A percentile compares a stretch with the other conserved stretches of the same genome.
Conservation (phyloP, 2,888 invertebrate species). For the Clusia tigrina region DNA sequence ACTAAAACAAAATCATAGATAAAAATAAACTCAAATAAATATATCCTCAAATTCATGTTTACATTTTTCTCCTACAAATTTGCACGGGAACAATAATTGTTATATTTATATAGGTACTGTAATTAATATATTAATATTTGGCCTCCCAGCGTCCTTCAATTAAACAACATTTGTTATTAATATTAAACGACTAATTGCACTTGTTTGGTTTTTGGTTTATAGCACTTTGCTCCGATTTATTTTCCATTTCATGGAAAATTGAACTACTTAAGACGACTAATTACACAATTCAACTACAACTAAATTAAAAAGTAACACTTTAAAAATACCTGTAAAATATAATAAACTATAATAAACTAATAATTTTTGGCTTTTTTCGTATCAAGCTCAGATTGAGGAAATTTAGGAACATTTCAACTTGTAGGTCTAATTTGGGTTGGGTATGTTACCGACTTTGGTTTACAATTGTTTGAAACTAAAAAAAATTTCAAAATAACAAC, state of each 20-base stretch:
- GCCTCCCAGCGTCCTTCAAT: no score
- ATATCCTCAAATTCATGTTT: no score
- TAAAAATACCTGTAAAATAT: not conserved
- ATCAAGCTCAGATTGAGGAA: slow-evolving; percentile 21
- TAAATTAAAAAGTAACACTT: not conserved
- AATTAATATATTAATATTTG: no score
- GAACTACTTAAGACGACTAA: slow-evolving; percentile 1
- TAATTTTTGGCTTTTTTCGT: slow-evolving; percentile 30
- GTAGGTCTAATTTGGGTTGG: not conserved
- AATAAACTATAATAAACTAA: not conserved
- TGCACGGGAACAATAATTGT: no score
- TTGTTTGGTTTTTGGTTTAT: slow-evolving; percentile 1
- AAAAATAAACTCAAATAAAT: no score
- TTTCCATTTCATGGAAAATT: not conserved
- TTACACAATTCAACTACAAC: not conserved
- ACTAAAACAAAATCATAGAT: no score
- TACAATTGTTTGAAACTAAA: no score
- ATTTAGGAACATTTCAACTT: slow-evolving; percentile 10
- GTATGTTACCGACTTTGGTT: not conserved
- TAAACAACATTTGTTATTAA: no score
- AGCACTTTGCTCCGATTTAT: not conserved
- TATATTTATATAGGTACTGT: no score
- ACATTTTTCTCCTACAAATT: no score
- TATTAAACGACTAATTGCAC: slow-evolving; percentile 8
- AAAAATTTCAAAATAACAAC: no score